Base-by-base conservation (phyloP, 2,113 vertebrate genomes). In the Tylochromis polylepis region DNA sequence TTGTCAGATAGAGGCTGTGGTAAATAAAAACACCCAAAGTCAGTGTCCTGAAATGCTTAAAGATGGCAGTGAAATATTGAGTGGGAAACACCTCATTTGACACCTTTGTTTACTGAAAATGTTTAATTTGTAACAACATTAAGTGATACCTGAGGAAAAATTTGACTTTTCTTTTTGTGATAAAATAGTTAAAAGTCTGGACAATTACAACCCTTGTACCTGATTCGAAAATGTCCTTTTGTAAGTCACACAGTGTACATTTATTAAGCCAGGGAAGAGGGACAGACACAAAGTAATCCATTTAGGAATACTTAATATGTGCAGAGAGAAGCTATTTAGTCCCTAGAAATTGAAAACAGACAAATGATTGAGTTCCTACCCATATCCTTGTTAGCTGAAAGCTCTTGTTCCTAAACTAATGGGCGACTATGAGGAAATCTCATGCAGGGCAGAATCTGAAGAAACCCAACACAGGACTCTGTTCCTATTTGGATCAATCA, bases 291-390 rank as follows among this genome's bases (percentile, higher is more conserved):
- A 84, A 86, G 85, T 60, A 72, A 38, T 79, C 41, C 31, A n/a
- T 85, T 85, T 46, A 86, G 62, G 57, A 88, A 86, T 60, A 31
- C n/a, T 85, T 81, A 81, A 85, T 85, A 79, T 65, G 38, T 82
- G 62, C 58, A 70, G 49, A 87, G 18, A 81, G 67, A 90, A 85
- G 82, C 84, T 65, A 82, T 87, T 83, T 82, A 38, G 43, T 58
- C 43, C 20, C 9, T 31, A 22, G 36, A 88, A 89, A 92, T 51
- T 87, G 84, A 56, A 88, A 78, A 60, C 77, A 83, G 79, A 83
- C 27, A 82, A 81, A 88, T 87, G 84, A 91, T 89, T 85, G 36
- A 78, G 78, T 82, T 86, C 46, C 62, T 8, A 29, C 56, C 36
- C 81, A 83, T 86, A 20, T 59, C 36, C 65, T 85, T 14, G 56